A percentile compares a stretch with the other conserved stretches of the same genome.
phyloP scores from a whole-genome alignment of 2,797 vertebrate species.

The Amblyopsis hoosieri region DNA sequence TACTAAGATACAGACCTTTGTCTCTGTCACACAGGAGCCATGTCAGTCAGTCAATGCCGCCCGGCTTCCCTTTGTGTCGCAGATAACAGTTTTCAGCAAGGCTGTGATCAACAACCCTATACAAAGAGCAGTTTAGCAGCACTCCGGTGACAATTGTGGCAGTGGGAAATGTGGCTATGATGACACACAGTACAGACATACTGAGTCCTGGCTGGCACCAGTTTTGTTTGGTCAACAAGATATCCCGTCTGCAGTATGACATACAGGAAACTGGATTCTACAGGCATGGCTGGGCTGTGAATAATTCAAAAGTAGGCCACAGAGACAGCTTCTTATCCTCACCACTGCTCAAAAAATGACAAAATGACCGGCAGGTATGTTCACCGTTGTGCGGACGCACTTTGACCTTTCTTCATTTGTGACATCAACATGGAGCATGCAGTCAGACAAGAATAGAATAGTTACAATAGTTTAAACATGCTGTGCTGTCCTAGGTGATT shows the following conservation, averaged over 20 bases:
- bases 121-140: conserved; percentile 39
- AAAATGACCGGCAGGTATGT: conserved; percentile 27
- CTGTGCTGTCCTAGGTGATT: not conserved
- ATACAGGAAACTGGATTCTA: conserved; percentile 69
- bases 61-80: conserved; percentile 41
- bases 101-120: conserved; percentile 40
- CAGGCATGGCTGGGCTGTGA: conserved; percentile 58
- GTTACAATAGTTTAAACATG: conserved; percentile 8
- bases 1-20: conserved; percentile 33
- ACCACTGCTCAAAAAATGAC: conserved; percentile 19
- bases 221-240: conserved; percentile 61
- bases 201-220: conserved; percentile 41
- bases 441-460: not conserved
- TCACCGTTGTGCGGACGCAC: conserved; percentile 22
- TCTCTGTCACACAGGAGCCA: conserved; percentile 40
- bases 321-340: conserved; percentile 52
- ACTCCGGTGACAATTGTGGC: conserved; percentile 25
- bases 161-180: not conserved
- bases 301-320: conserved; percentile 73
- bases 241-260: conserved; percentile 43
- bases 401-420: conserved; percentile 28
- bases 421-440: not conserved
- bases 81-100: conserved; percentile 47
- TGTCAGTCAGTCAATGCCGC: conserved; percentile 34
- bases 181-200: conserved; percentile 13